Evolutionary conservation across 2,797 vertebrate species (phyloP).

Genomic region (Bufotes viridis): DNA sequence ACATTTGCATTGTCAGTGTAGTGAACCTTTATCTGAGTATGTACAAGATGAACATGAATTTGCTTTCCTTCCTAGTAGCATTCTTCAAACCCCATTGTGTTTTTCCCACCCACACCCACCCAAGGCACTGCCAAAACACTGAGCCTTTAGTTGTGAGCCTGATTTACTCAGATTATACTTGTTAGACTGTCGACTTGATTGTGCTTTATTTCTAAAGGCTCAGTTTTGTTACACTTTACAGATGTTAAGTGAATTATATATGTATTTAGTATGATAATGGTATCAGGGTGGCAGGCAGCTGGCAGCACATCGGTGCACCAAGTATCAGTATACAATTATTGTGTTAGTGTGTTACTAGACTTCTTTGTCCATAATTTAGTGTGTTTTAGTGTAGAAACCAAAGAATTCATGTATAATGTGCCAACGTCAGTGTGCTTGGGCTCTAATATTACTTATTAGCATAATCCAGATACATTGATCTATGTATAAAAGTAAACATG

Average conservation of each 20-base stretch:
- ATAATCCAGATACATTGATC: too few relatives aligned
- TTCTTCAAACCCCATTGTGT: constrained; percentile 35
- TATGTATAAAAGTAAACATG: too few relatives aligned
- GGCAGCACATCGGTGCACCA: not conserved
- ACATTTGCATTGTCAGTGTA: not conserved
- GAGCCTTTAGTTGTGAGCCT: constrained; percentile 23
- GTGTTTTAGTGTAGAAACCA: too few relatives aligned
- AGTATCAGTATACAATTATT: not conserved
- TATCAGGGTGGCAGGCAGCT: not conserved
- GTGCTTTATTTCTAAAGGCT: not conserved
- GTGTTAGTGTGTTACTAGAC: too few relatives aligned
- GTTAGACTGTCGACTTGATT: constrained; percentile 10
- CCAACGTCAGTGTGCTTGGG: not conserved
- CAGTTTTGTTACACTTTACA: not conserved
- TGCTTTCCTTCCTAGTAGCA: constrained; percentile 42
- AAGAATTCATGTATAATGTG: not conserved
- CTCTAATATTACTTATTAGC: not conserved
- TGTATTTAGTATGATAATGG: not conserved
- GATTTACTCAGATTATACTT: constrained; percentile 37
- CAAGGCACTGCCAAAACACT: constrained; percentile 50
- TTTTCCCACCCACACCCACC: constrained; percentile 47
- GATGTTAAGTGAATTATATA: not conserved
- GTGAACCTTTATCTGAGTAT: constrained; percentile 12
- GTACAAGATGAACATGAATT: constrained; percentile 23
- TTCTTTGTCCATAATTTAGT: too few relatives aligned